phyloP scores from a whole-genome alignment of 2,113 vertebrate genomes.

The Amphiprion ocellaris region DNA sequence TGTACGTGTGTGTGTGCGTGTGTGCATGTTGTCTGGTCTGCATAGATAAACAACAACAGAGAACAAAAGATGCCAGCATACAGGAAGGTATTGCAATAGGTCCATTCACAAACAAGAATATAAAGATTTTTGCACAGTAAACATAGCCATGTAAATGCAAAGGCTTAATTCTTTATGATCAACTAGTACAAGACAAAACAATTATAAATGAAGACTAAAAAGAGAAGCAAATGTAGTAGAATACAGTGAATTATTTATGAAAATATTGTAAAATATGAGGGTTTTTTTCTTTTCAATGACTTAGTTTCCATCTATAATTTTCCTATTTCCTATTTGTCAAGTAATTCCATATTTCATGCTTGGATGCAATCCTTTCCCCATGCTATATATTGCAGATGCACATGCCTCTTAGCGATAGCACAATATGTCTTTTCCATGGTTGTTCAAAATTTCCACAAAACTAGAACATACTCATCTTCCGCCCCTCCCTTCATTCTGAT shows the following conservation, averaged over 20 bases:
- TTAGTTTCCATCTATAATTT: slow-evolving; percentile 71
- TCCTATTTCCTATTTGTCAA: slow-evolving; percentile 66
- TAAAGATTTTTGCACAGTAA: not conserved
- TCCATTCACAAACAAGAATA: slow-evolving; percentile 32
- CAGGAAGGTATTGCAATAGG: slow-evolving; percentile 13
- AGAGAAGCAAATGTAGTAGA: slow-evolving; percentile 6
- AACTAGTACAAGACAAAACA: slow-evolving; percentile 29
- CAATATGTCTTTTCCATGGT: slow-evolving; percentile 63
- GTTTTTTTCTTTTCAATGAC: slow-evolving; percentile 47
- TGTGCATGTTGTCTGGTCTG: slow-evolving; percentile 41
- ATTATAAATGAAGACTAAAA: slow-evolving; percentile 36
- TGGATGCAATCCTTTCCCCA: slow-evolving; percentile 58
- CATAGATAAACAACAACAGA: slow-evolving; percentile 48
- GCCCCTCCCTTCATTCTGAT: slow-evolving; percentile 24
- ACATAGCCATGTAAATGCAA: slow-evolving; percentile 3
- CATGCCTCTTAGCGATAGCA: slow-evolving; percentile 71
- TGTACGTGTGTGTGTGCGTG: slow-evolving; percentile 31
- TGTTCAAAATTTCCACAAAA: slow-evolving; percentile 66
- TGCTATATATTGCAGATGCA: slow-evolving; percentile 66
- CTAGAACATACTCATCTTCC: slow-evolving; percentile 35
- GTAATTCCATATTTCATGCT: slow-evolving; percentile 78
- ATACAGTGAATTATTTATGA: slow-evolving; percentile 52
- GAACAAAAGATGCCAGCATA: slow-evolving; percentile 56
- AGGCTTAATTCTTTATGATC: slow-evolving; percentile 22
- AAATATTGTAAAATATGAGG: slow-evolving; percentile 53